Evolutionary conservation across 2,888 invertebrate genomes (phyloP).

Genomic region (Tribolium freemani): DNA sequence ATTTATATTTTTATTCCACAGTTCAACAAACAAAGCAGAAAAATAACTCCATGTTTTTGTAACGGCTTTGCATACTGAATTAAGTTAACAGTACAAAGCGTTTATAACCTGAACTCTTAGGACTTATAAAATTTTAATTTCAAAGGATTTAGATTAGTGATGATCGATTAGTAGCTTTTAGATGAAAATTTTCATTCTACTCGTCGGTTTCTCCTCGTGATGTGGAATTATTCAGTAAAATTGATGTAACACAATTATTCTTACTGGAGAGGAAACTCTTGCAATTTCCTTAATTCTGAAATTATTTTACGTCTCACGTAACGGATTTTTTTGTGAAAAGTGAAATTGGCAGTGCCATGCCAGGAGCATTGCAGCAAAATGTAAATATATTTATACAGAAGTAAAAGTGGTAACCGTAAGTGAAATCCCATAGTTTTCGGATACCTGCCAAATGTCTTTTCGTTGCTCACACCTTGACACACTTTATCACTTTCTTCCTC

Average conservation of each 20-base stretch:
- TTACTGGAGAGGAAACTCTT: neutral
- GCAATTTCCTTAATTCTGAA: neutral
- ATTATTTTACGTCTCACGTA: neutral
- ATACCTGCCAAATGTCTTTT: conserved; percentile 49
- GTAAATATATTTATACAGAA: conserved; percentile 45
- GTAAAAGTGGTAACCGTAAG: conserved; percentile 49
- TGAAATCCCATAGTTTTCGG: conserved; percentile 53
- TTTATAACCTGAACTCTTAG: neutral
- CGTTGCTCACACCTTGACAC: conserved; percentile 54
- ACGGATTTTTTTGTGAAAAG: conserved; percentile 35
- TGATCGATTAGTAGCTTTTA: neutral
- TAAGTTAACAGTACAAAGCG: conserved; percentile 11
- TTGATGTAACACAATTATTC: conserved; percentile 7
- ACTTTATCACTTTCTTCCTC: conserved; percentile 54
- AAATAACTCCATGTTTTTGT: conserved; percentile 38
- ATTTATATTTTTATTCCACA: conserved; percentile 22
- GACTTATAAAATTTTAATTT: neutral
- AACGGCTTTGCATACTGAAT: conserved; percentile 35
- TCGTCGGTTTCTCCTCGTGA: neutral
- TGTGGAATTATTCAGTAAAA: conserved; percentile 11
- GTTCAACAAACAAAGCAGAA: conserved; percentile 35
- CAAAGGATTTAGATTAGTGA: too few relatives aligned
- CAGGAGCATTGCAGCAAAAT: conserved; percentile 18
- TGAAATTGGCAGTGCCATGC: conserved; percentile 25
- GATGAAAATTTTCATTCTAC: conserved; percentile 7